Percentiles rank a stretch among this genome's conserved stretches.
phyloP scores from a whole-genome alignment of 2,888 invertebrate species.

The Fragum fragum region DNA sequence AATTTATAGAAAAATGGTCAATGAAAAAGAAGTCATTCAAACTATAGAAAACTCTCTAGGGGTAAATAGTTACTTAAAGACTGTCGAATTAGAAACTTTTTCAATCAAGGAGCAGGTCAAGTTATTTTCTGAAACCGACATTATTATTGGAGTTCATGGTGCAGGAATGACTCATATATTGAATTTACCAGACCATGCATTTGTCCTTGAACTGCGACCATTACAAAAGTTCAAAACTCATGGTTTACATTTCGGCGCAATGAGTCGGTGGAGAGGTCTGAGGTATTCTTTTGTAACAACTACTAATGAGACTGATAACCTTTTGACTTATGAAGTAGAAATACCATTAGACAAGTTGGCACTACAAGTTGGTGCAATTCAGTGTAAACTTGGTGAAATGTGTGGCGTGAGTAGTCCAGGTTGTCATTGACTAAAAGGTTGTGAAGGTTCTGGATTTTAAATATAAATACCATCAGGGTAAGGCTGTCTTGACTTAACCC shows the following conservation, averaged over 20 bases:
- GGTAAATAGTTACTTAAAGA: constrained; percentile 26
- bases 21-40: constrained; percentile 47
- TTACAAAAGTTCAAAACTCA: neutral
- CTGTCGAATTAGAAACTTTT: constrained; percentile 46
- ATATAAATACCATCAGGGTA: too few species aligned
- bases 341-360: too few species aligned
- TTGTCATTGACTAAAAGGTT: too few species aligned
- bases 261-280: neutral
- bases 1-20: constrained; percentile 54
- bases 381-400: too few species aligned
- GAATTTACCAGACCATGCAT: constrained; percentile 54
- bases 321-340: too few species aligned
- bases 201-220: constrained; percentile 46
- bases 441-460: too few species aligned
- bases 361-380: too few species aligned
- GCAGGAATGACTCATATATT: constrained; percentile 57
- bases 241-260: neutral
- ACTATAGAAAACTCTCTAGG: constrained; percentile 31
- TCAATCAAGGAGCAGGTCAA: constrained; percentile 52
- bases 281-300: neutral
- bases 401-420: too few species aligned
- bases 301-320: too few species aligned
- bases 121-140: constrained; percentile 46
- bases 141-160: constrained; percentile 63
- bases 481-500: too few species aligned